Percentiles rank a stretch among this genome's conserved stretches.
These are phyloP conservation scores for Adelognathus sp. DNA, from an alignment of 2,888 invertebrate species.

Conservation along the genomic window DNA sequence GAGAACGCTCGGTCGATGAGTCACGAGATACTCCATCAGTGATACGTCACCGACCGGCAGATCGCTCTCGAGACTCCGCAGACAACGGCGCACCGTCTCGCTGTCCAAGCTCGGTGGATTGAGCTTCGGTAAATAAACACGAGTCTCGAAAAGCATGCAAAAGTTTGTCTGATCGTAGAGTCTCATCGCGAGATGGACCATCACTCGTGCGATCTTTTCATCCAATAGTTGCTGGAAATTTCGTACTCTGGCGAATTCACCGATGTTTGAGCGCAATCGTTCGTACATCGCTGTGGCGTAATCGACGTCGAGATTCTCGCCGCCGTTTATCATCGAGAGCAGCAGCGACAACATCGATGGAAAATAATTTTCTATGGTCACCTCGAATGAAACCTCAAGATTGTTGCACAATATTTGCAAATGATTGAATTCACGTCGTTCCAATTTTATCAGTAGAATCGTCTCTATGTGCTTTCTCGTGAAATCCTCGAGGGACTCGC, in stretches of 20 bases:
- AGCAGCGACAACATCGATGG: slow-evolving; percentile 69
- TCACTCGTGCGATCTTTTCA: slow-evolving; percentile 74
- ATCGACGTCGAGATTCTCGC: slow-evolving; percentile 54
- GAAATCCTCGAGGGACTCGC: slow-evolving; percentile 78
- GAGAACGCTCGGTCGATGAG: slow-evolving; percentile 81
- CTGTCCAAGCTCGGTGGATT: slow-evolving; percentile 81
- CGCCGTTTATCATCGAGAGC: slow-evolving; percentile 62
- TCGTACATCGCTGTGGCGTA: slow-evolving; percentile 65
- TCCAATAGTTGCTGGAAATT: slow-evolving; percentile 70
- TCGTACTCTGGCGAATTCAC: slow-evolving; percentile 68
- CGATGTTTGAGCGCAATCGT: slow-evolving; percentile 67
- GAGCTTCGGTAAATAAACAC: slow-evolving; percentile 75
- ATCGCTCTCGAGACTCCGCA: slow-evolving; percentile 82
- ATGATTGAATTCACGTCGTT: slow-evolving; percentile 71
- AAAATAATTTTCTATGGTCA: slow-evolving; percentile 74
- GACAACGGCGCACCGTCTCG: slow-evolving; percentile 78
- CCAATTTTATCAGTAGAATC: slow-evolving; percentile 80
- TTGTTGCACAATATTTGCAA: slow-evolving; percentile 72
- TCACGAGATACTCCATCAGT: slow-evolving; percentile 71
- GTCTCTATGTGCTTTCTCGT: slow-evolving; percentile 77
- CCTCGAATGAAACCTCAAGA: slow-evolving; percentile 65
- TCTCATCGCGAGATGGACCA: slow-evolving; percentile 72
- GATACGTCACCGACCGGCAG: slow-evolving; percentile 76
- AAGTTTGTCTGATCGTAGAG: slow-evolving; percentile 80
- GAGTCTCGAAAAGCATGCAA: slow-evolving; percentile 78